phyloP scores from a whole-genome alignment of 2,113 vertebrate genomes.

The Eupsittula cactorum region DNA sequence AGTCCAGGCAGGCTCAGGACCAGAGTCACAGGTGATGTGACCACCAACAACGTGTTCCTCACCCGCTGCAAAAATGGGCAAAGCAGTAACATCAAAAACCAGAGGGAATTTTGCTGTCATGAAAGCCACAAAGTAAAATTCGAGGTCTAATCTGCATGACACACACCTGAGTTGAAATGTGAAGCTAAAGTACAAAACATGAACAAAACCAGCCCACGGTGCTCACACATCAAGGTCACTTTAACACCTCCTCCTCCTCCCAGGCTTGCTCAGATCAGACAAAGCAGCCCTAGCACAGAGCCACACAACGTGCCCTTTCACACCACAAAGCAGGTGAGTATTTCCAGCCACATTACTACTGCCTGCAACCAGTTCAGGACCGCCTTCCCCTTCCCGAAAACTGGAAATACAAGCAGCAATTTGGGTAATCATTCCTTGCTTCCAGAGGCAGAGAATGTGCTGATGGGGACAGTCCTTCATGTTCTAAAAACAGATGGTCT shows the following conservation, averaged over 20 bases:
- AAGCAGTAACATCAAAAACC: neutral
- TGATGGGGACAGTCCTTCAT: neutral
- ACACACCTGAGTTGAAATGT: neutral
- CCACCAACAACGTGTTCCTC: neutral
- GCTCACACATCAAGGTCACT: neutral
- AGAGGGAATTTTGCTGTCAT: neutral
- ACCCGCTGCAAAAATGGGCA: neutral
- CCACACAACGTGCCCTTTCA: neutral
- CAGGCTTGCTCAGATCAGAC: neutral
- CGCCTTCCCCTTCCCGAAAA: neutral
- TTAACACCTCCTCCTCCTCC: neutral
- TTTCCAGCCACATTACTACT: neutral
- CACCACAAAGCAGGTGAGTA: neutral
- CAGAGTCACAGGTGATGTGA: slow-evolving; percentile 13
- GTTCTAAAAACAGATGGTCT: neutral
- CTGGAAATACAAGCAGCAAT: neutral
- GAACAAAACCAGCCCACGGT: neutral
- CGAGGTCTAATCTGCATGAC: neutral
- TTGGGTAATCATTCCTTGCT: neutral
- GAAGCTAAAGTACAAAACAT: neutral
- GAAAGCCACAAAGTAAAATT: neutral
- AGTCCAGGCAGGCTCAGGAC: neutral
- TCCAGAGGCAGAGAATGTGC: neutral
- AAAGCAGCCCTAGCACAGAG: neutral
- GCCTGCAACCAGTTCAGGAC: neutral